Evolutionary conservation across 2,113 vertebrate genomes (phyloP), one percentile per base, ranked within the genome.

Genomic region (Cyrtonyx montezumae): DNA sequence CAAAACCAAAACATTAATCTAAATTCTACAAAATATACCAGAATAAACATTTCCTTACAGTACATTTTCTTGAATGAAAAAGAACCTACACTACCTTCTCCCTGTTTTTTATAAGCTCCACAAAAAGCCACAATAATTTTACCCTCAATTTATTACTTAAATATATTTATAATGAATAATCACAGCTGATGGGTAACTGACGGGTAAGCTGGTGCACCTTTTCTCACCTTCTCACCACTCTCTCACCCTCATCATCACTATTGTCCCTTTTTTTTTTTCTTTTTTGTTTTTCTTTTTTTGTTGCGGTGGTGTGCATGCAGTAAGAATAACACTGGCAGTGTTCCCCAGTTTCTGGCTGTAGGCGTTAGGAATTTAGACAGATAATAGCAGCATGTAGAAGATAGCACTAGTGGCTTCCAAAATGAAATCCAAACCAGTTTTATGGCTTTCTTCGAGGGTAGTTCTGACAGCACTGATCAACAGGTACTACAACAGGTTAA

Each of bases 121-220:
- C 70, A 87, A 95, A 87, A 94, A 79, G 45, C 23, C 63, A 65
- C 36, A 87, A 43, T 82, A 48, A 87, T 81, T 95, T 90, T 85
- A 85, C 59, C 87, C 45, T 94, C 63, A 7, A 37, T 91, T 85
- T 94, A 83, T 89, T 79, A 79, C 32, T 77, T n/a, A 48, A 66
- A 11, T 25, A 53, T 65, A 71, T 89, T 87, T 79, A 73, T 42
- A 84, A 89, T 30, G 36, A 84, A 73, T 45, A 73, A 89, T 53
- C 81, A 87, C 26, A 82, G 45, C 40, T 85, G 68, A 91, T 37
- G 42, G 59, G 28, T 67, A 91, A 43, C 28, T 79, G 84, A 82
- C 71, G 90, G 84, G 55, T 32, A 79, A 89, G 40, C 11, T 28
- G 66, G 45, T 61, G 37, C 45, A 69, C n/a, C 40, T 84, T 51